These are phyloP conservation scores for Acromyrmex charruanus DNA, from an alignment of 1,140 invertebrate species.

Conservation along the genomic window DNA sequence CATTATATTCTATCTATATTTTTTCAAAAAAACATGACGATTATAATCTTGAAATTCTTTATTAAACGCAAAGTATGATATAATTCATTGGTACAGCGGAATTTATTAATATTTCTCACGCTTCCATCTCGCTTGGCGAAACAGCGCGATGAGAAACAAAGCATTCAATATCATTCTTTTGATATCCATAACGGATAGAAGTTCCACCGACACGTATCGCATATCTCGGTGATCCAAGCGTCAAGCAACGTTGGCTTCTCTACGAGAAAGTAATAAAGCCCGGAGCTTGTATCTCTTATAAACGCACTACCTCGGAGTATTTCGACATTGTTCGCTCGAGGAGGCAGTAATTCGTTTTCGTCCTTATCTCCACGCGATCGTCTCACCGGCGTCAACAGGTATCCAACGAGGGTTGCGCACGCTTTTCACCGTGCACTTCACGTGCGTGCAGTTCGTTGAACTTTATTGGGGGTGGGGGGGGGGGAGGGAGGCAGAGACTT, in stretches of 20 bases:
- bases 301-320: slow-evolving; percentile 2
- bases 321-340: slow-evolving; percentile 47
- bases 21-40: not conserved
- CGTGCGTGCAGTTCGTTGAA: slow-evolving; percentile 16
- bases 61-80: not conserved
- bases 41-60: slow-evolving; percentile 36
- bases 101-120: slow-evolving; percentile 13
- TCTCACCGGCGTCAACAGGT: slow-evolving; percentile 69
- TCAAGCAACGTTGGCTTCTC: not conserved
- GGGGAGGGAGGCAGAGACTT: not conserved
- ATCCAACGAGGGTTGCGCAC: not conserved
- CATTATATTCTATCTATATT: slow-evolving; percentile 3
- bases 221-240: not conserved
- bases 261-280: slow-evolving; percentile 25
- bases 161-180: slow-evolving; percentile 26
- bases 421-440: not conserved
- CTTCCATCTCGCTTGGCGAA: not conserved
- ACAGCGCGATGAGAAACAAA: not conserved
- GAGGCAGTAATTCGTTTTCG: slow-evolving; percentile 47
- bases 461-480: not conserved
- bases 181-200: slow-evolving; percentile 1
- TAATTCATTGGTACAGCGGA: not conserved
- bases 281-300: not conserved
- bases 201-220: not conserved
- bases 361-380: not conserved